Conservation (phyloP, 2,113 vertebrate species). For the Percopsis transmontana region DNA sequence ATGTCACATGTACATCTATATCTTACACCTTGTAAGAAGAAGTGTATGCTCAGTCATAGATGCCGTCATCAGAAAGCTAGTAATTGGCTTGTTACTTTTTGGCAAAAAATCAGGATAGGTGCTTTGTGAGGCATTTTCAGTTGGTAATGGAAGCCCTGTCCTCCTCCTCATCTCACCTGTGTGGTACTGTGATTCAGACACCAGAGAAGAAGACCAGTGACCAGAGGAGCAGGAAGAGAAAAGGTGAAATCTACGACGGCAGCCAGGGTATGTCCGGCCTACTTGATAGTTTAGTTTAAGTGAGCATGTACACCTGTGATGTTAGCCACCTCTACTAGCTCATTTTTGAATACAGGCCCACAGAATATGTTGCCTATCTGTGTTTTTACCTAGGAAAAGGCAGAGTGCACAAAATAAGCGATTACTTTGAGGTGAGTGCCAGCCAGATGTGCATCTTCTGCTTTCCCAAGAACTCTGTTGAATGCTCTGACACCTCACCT, state of each 20-base stretch:
- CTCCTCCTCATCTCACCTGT: conserved; percentile 19
- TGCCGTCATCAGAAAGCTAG: neutral
- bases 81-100: neutral
- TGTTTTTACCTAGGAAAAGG: conserved; percentile 82
- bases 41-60: too few species aligned
- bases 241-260: conserved; percentile 88
- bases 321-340: too few species aligned
- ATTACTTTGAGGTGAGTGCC: conserved; percentile 94
- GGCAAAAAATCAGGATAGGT: neutral
- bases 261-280: conserved; percentile 81
- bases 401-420: conserved; percentile 92
- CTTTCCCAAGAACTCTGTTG: neutral
- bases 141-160: neutral
- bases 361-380: neutral
- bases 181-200: conserved; percentile 74
- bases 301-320: neutral
- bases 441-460: neutral
- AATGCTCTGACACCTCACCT: conserved; percentile 20
- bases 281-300: neutral
- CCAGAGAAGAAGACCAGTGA: conserved; percentile 93
- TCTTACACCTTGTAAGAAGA: too few species aligned
- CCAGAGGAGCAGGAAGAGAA: conserved; percentile 91
- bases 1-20: too few species aligned
- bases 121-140: neutral
- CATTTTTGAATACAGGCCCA: neutral